These are phyloP conservation scores for Philaethria dido DNA, from an alignment of 2,888 invertebrate genomes.

Conservation along the genomic window DNA sequence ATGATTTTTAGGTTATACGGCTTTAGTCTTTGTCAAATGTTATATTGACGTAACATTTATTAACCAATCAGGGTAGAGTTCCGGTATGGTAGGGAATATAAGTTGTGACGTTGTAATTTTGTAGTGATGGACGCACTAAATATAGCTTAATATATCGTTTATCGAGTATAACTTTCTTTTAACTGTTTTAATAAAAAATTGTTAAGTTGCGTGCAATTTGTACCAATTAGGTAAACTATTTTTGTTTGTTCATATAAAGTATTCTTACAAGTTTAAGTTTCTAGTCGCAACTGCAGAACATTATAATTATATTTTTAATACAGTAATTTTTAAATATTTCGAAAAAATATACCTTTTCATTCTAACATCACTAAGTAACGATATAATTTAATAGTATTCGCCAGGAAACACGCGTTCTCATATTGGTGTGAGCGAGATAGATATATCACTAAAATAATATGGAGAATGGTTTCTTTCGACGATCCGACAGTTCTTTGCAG, in stretches of 20 bases:
- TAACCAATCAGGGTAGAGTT: slow-evolving; percentile 52
- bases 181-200: not conserved
- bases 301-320: not conserved
- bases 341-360: not conserved
- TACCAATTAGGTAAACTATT: not conserved
- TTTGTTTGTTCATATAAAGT: not conserved
- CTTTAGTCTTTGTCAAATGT: slow-evolving; percentile 49
- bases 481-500: slow-evolving; percentile 50
- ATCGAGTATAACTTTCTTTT: not conserved
- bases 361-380: slow-evolving; percentile 34
- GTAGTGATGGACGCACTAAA: slow-evolving; percentile 34
- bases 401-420: slow-evolving; percentile 24
- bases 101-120: slow-evolving; percentile 31
- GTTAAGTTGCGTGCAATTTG: not conserved
- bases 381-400: slow-evolving; percentile 21
- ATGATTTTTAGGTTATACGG: slow-evolving; percentile 55
- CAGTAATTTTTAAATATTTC: not conserved
- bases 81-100: slow-evolving; percentile 30
- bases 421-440: slow-evolving; percentile 44
- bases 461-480: slow-evolving; percentile 44
- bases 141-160: not conserved
- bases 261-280: not conserved
- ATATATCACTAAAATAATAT: slow-evolving; percentile 46
- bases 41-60: slow-evolving; percentile 51
- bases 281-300: not conserved